Percentiles rank a stretch among this genome's conserved stretches.
Evolutionary conservation across 2,113 vertebrate species (phyloP).

Genomic region (Ondatra zibethicus): DNA sequence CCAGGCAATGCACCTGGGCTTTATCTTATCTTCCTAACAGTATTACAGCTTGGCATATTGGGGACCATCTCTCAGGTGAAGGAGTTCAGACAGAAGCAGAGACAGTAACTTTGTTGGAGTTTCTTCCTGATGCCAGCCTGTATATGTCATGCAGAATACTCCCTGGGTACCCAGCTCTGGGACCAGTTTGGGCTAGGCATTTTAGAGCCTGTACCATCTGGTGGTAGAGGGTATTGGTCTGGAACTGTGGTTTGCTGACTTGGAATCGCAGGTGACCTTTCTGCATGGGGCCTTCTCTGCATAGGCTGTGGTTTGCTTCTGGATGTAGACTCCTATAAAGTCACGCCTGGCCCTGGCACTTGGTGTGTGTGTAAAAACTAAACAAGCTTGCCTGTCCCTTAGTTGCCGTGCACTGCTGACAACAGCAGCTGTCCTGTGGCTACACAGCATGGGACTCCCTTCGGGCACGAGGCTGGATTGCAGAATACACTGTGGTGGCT

Average conservation of each 20-base stretch:
- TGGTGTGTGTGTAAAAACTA: not conserved
- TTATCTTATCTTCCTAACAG: not conserved
- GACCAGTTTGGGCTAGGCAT: not conserved
- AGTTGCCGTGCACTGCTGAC: not conserved
- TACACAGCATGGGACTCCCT: too few species aligned
- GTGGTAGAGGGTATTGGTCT: not conserved
- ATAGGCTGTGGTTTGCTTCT: not conserved
- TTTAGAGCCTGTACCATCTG: not conserved
- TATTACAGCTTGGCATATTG: not conserved
- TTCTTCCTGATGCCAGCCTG: not conserved
- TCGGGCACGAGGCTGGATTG: not conserved
- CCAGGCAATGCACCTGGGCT: not conserved
- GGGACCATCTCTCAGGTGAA: conserved; percentile 4
- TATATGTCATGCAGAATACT: not conserved
- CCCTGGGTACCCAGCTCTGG: not conserved
- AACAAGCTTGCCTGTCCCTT: not conserved
- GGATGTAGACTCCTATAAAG: not conserved
- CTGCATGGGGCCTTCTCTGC: not conserved
- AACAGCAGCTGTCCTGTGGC: not conserved
- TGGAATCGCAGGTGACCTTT: not conserved
- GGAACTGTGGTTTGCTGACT: not conserved
- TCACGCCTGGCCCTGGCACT: not conserved
- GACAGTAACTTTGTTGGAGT: not conserved
- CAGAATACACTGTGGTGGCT: not conserved
- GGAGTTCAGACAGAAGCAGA: not conserved